These are phyloP conservation scores for Athene cunicularia DNA, from an alignment of 2,113 vertebrate genomes.

Conservation along the genomic window DNA sequence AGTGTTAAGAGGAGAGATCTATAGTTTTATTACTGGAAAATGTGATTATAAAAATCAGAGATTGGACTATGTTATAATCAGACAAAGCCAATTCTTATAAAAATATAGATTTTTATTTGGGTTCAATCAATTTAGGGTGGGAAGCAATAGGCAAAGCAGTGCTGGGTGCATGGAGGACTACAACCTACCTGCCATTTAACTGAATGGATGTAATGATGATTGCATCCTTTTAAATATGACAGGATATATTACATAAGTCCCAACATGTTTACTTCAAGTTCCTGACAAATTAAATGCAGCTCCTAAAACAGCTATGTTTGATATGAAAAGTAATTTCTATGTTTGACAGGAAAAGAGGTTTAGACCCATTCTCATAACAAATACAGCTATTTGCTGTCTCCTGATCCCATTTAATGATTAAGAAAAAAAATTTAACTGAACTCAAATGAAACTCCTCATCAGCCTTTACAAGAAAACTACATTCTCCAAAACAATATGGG, in stretches of 20 bases:
- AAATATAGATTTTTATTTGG: too few relatives aligned
- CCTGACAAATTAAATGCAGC: neutral
- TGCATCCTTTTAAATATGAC: neutral
- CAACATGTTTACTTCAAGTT: neutral
- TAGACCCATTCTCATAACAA: neutral
- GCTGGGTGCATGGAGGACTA: neutral
- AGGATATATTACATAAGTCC: neutral
- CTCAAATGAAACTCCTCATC: neutral
- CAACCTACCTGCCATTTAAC: neutral
- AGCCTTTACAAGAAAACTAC: neutral
- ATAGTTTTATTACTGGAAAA: neutral
- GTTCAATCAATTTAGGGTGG: too few relatives aligned
- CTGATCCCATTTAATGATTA: neutral
- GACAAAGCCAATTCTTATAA: too few relatives aligned
- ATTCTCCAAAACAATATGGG: neutral
- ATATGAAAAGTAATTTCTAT: neutral
- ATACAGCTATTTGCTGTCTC: neutral
- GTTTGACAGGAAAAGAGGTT: neutral
- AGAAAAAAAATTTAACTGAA: neutral
- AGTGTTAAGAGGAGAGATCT: neutral
- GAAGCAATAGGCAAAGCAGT: too few relatives aligned
- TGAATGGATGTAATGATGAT: neutral
- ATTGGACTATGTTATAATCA: neutral
- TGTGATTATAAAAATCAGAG: neutral
- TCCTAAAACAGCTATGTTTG: neutral